phyloP scores from a whole-genome alignment of 92 coral and sea anemone genomes.

The Parazoanthus darwini region DNA sequence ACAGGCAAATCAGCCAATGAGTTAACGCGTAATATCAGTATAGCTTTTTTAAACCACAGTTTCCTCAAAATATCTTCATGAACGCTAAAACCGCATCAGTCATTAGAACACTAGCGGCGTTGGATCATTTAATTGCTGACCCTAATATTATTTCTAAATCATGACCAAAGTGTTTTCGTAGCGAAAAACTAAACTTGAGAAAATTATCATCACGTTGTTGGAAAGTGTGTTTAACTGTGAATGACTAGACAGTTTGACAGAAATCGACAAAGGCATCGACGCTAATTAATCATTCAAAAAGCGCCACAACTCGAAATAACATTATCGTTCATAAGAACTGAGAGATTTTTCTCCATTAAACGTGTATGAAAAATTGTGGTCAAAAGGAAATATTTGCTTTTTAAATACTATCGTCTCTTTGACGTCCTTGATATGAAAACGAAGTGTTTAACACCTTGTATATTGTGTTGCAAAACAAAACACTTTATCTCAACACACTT shows the following conservation, averaged over 20 bases:
- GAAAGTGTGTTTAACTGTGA: neutral
- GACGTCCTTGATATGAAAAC: neutral
- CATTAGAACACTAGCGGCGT: neutral
- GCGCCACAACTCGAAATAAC: neutral
- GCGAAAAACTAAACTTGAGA: neutral
- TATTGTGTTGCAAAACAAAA: conserved; percentile 27
- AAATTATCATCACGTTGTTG: neutral
- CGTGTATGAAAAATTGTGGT: neutral
- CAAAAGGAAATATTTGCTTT: neutral
- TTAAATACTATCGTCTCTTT: neutral
- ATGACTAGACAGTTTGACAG: neutral
- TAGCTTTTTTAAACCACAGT: neutral
- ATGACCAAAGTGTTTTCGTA: neutral
- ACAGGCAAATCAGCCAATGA: neutral
- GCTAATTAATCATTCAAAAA: neutral
- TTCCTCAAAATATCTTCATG: neutral
- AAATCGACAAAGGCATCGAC: neutral
- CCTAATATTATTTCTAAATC: neutral
- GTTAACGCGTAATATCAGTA: neutral
- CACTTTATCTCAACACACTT: conserved; percentile 15
- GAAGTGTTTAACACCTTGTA: conserved; percentile 39
- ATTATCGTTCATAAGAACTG: neutral
- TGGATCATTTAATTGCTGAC: neutral
- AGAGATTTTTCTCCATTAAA: neutral
- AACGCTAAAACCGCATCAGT: neutral